Base-by-base conservation (phyloP, 2,888 invertebrate species). In the Poecilus cupreus region DNA sequence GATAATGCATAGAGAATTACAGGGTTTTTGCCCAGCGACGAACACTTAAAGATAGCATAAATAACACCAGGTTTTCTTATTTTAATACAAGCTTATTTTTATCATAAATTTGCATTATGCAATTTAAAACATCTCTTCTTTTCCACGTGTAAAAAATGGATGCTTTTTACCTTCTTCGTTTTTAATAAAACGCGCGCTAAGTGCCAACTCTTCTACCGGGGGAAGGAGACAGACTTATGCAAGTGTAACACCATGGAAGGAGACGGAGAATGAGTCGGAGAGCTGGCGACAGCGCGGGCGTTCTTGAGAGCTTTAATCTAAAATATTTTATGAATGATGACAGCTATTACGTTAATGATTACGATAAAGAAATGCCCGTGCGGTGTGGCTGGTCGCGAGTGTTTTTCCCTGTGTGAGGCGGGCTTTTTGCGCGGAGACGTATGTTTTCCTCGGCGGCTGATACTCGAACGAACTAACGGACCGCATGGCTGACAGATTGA, bases 131-230 rank as follows among this genome's bases (percentile, higher is more conserved):
- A 49, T 57, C 37, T 72, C 80, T 26, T 80, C 54, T 60, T 37
- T 46, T 70, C 80, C 72, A 72, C 51, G 51, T 70, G 54, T 80
- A 80, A 80, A 72, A 80, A 80, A 80, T 80, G 80, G 43, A 80
- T 80, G 80, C 80, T 80, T 80, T 80, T 80, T 80, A 80, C 80
- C 80, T 80, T 80, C 72, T 80, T 72, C 80, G 80, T 80, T 80
- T 80, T 80, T 72, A 80, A 80, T 80, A 80, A 80, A 80, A 80
- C 54, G 54, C 16, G 32, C 80, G 54, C 80, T 80, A 80, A 80
- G 80, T 80, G 80, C 54, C 54, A 80, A 72, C 80, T 80, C 80
- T 70, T 57, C 79, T 37, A 13, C 32, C 39, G 57, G 2, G 6
- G 39, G 37, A 43, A 43, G 43, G 57, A 54, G 24, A 75, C 10